Percentiles rank a stretch among this genome's conserved stretches.
Conservation (phyloP, 2,888 invertebrate species). For the Crepidodera aurea region DNA sequence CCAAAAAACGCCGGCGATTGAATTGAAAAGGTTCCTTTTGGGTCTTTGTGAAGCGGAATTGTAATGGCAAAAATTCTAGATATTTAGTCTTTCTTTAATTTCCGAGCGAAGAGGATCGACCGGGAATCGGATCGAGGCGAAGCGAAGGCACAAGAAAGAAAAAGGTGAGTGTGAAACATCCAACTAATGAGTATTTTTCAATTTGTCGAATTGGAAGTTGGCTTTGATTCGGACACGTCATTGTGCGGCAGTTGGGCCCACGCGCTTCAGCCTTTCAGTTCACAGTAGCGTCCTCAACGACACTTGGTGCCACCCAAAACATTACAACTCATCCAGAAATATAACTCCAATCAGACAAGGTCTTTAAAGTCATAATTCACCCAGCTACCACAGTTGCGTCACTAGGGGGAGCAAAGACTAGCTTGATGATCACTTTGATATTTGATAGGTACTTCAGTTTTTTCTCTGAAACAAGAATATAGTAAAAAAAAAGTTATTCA, state of each 20-base stretch:
- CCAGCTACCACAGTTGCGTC: too few relatives aligned
- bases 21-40: constrained; percentile 12
- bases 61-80: constrained; percentile 52
- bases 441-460: too few relatives aligned
- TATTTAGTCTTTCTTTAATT: constrained; percentile 56
- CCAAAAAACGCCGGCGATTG: neutral
- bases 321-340: too few relatives aligned
- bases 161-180: constrained; percentile 58
- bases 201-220: constrained; percentile 61
- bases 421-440: too few relatives aligned
- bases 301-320: neutral
- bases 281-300: constrained; percentile 15
- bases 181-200: constrained; percentile 64
- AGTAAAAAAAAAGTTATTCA: too few relatives aligned
- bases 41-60: constrained; percentile 14
- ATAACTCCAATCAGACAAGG: too few relatives aligned
- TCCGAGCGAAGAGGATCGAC: constrained; percentile 43
- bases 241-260: constrained; percentile 47
- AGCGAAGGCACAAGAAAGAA: constrained; percentile 29
- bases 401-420: too few relatives aligned
- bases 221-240: constrained; percentile 61
- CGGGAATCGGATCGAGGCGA: constrained; percentile 20
- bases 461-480: too few relatives aligned
- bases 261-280: constrained; percentile 15
- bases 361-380: too few relatives aligned